A percentile compares a stretch with the other conserved stretches of the same genome.
These are phyloP conservation scores for Phenganax stokvisi DNA, from an alignment of 92 coral and sea anemone species.

Conservation along the genomic window DNA sequence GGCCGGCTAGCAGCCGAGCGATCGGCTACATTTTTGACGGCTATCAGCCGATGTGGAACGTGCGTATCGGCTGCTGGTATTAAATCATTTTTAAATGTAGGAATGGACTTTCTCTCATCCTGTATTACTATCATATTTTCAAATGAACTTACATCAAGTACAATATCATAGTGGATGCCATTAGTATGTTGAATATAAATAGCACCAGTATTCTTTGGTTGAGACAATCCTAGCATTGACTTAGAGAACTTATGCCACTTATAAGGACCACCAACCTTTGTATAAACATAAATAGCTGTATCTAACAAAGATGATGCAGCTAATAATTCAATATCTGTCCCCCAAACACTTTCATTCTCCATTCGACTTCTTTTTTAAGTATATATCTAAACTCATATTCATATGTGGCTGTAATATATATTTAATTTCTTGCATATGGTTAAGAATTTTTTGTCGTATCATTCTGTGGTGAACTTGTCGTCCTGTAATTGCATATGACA, in stretches of 20 bases:
- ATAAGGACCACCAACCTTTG: slow-evolving; percentile 29
- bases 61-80: no score
- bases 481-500: slow-evolving; percentile 52
- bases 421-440: slow-evolving; percentile 39
- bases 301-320: slow-evolving; percentile 45
- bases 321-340: slow-evolving; percentile 58
- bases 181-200: slow-evolving; percentile 48
- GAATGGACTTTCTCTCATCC: no score
- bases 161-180: slow-evolving; percentile 60
- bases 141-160: slow-evolving; percentile 46
- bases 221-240: slow-evolving; percentile 38
- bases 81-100: no score
- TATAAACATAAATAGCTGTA: slow-evolving; percentile 48
- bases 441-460: slow-evolving; percentile 26
- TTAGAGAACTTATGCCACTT: slow-evolving; percentile 31
- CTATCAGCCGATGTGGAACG: no score
- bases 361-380: slow-evolving; percentile 45
- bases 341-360: slow-evolving; percentile 54
- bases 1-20: no score
- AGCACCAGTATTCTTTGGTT: slow-evolving; percentile 21
- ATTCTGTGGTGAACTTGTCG: slow-evolving; percentile 28
- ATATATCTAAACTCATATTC: slow-evolving; percentile 22
- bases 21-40: no score
- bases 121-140: no score
- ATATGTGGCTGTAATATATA: slow-evolving; percentile 30